Conservation (phyloP, 2,888 invertebrate genomes). For the Cephalotes varians region DNA sequence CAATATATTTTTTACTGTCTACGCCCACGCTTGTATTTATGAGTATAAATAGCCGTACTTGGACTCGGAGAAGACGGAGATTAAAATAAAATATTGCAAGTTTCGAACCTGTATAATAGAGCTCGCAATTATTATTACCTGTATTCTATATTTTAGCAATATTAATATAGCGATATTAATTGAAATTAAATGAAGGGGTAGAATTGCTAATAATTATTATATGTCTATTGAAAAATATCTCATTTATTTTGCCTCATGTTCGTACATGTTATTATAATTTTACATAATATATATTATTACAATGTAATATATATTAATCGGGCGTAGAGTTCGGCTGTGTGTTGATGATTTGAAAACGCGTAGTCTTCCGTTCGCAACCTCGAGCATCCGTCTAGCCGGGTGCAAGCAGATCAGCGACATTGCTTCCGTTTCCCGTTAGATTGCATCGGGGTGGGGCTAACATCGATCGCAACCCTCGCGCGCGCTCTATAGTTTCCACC, state of each 20-base stretch:
- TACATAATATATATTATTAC: constrained; percentile 6
- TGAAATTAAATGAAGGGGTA: neutral
- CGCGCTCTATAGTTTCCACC: constrained; percentile 38
- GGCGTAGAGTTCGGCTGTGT: neutral
- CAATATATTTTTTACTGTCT: constrained; percentile 74
- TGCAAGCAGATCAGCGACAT: constrained; percentile 71
- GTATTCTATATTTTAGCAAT: neutral
- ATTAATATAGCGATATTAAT: neutral
- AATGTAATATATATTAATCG: neutral
- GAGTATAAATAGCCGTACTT: constrained; percentile 72
- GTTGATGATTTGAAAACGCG: neutral
- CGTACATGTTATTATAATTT: neutral
- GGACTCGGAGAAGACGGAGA: constrained; percentile 44
- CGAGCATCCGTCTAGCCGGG: constrained; percentile 50
- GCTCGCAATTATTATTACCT: neutral
- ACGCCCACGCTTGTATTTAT: constrained; percentile 72
- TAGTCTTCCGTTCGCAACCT: neutral
- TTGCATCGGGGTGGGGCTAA: constrained; percentile 66
- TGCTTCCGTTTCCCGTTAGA: constrained; percentile 72
- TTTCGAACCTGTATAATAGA: neutral
- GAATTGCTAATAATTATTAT: neutral
- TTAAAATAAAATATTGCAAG: constrained; percentile 31
- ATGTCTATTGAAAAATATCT: constrained; percentile 3
- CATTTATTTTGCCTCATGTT: neutral
- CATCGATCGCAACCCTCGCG: constrained; percentile 66